phyloP scores from a whole-genome alignment of 2,888 invertebrate genomes.

The Phortica magna region DNA sequence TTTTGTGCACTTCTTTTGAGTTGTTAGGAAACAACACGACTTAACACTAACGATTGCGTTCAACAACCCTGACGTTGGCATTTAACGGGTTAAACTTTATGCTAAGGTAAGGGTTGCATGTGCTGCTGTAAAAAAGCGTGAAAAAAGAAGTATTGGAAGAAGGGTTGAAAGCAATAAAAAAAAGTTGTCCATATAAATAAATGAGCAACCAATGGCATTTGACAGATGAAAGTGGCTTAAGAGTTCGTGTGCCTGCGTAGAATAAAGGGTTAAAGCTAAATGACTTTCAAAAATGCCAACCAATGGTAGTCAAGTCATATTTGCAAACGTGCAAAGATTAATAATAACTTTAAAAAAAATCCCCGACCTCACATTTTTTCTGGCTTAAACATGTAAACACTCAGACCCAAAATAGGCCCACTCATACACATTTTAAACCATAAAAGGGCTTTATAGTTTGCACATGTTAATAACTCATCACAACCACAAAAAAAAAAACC shows the following conservation, averaged over 20 bases:
- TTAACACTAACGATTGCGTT: neutral
- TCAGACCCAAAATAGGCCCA: neutral
- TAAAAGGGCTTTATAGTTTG: neutral
- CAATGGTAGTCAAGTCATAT: neutral
- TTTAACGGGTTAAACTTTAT: neutral
- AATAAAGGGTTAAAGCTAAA: neutral
- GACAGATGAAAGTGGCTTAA: too few species aligned
- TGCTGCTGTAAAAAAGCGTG: neutral
- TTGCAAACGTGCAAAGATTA: neutral
- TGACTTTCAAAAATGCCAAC: neutral
- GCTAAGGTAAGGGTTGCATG: slow-evolving; percentile 18
- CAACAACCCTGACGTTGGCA: neutral
- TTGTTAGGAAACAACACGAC: neutral
- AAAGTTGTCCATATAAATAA: neutral
- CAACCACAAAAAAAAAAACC: slow-evolving; percentile 2
- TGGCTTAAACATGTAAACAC: neutral
- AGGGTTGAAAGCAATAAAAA: neutral
- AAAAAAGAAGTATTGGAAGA: neutral
- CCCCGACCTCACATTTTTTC: too few species aligned
- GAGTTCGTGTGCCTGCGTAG: too few species aligned
- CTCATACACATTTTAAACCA: neutral
- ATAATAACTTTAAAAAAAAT: neutral
- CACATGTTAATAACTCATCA: neutral
- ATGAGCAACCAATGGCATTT: slow-evolving; percentile 1
- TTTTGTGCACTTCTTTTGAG: neutral